phyloP scores from a whole-genome alignment of 2,113 vertebrate genomes.

The Steatornis caripensis region DNA sequence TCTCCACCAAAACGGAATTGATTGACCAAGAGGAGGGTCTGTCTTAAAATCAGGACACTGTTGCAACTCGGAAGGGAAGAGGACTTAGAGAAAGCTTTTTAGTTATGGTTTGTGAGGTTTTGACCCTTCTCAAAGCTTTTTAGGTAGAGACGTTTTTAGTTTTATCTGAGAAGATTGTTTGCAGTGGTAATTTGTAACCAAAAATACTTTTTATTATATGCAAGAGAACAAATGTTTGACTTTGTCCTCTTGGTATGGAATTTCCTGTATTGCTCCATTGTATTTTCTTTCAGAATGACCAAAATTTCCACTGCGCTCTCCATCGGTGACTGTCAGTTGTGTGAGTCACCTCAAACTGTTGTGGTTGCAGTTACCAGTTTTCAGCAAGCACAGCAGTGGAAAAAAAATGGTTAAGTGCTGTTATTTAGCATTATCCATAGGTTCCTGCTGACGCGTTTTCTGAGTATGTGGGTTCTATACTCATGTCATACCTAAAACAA shows the following conservation, averaged over 20 bases:
- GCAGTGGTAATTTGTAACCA: constrained; percentile 32
- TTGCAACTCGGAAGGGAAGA: background rate
- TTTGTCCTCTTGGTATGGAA: background rate
- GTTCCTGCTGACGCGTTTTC: background rate
- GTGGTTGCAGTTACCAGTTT: background rate
- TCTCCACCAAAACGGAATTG: constrained; percentile 83
- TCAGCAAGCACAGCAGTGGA: background rate
- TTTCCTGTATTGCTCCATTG: background rate
- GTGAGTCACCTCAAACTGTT: background rate
- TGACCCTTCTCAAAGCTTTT: constrained; percentile 37
- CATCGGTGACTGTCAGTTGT: background rate
- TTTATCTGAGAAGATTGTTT: constrained; percentile 35
- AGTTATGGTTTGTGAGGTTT: background rate
- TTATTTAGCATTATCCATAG: background rate
- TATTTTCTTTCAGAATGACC: background rate
- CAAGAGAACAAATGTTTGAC: background rate
- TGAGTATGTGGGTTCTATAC: background rate
- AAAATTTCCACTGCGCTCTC: background rate
- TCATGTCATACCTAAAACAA: background rate
- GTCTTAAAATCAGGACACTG: constrained; percentile 60
- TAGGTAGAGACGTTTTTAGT: constrained; percentile 35
- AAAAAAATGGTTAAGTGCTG: background rate
- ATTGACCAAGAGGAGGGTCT: constrained; percentile 90
- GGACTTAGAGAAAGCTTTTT: constrained; percentile 26
- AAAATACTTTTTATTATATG: constrained; percentile 6